Evolutionary conservation across 2,888 invertebrate species (phyloP).

Genomic region (Agrypnus murinus): DNA sequence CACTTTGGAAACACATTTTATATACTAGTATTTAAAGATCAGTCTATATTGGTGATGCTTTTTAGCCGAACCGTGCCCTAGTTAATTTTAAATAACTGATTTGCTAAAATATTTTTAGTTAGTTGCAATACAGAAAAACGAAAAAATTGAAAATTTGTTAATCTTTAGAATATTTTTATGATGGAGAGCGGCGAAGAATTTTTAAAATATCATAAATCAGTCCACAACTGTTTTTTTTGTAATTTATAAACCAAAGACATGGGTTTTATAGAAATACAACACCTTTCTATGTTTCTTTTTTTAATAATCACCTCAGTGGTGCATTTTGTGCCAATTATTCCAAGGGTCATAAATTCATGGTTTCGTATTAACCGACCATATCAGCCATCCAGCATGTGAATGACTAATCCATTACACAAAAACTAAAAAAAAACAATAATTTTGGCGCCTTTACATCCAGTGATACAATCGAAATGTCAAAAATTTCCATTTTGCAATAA

Average conservation of each 20-base stretch:
- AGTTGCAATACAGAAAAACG: too few species aligned
- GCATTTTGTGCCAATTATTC: conserved; percentile 1
- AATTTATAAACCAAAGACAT: too few species aligned
- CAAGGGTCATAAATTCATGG: conserved; percentile 12
- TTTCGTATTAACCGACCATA: background rate
- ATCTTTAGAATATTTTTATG: too few species aligned
- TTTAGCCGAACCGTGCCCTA: conserved; percentile 19
- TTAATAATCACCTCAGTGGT: background rate
- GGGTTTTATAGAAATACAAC: background rate
- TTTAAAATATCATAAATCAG: too few species aligned
- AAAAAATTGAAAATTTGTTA: too few species aligned
- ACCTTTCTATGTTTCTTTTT: background rate
- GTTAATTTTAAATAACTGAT: background rate
- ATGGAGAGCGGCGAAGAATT: too few species aligned
- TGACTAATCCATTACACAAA: background rate
- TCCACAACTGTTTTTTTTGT: too few species aligned
- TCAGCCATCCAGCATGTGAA: background rate
- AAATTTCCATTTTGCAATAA: background rate
- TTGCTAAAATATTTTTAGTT: too few species aligned
- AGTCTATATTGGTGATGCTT: background rate
- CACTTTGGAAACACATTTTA: background rate
- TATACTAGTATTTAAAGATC: background rate
- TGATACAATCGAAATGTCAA: conserved; percentile 7
- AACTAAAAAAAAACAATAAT: background rate
- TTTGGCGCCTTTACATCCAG: conserved; percentile 1